Percentiles rank a stretch among this genome's conserved stretches.
These are phyloP conservation scores for Spilogale gracilis DNA, from an alignment of 2,113 vertebrate species.

Conservation along the genomic window DNA sequence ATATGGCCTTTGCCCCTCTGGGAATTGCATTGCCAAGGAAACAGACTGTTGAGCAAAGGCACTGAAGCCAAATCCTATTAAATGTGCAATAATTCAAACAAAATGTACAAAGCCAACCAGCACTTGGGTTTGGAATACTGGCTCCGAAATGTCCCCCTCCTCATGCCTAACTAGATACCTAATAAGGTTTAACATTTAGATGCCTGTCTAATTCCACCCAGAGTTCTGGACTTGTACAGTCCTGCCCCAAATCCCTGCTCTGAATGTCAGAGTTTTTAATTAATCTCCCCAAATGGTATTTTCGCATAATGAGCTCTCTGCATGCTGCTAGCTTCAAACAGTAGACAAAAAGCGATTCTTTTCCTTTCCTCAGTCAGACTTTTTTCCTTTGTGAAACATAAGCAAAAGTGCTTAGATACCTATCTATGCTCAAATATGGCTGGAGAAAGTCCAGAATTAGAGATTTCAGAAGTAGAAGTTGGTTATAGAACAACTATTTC, in stretches of 20 bases:
- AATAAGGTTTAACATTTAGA: constrained; percentile 62
- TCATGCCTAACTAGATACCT: constrained; percentile 56
- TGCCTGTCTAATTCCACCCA: constrained; percentile 61
- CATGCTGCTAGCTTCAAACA: constrained; percentile 33
- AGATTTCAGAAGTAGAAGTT: neutral
- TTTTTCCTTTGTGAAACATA: constrained; percentile 41
- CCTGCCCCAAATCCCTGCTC: constrained; percentile 77
- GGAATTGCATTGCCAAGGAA: constrained; percentile 78
- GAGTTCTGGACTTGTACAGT: constrained; percentile 69
- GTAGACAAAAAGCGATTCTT: constrained; percentile 23
- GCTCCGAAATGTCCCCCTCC: constrained; percentile 13
- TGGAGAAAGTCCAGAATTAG: neutral
- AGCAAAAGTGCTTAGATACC: neutral
- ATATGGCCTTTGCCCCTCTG: constrained; percentile 67
- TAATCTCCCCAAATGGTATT: constrained; percentile 78
- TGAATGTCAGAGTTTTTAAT: constrained; percentile 72
- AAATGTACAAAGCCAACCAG: constrained; percentile 70
- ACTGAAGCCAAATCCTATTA: constrained; percentile 80
- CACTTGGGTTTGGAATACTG: constrained; percentile 59
- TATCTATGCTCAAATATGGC: neutral
- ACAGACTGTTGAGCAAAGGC: constrained; percentile 68
- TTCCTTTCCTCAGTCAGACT: constrained; percentile 6
- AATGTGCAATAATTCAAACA: constrained; percentile 73
- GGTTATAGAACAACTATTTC: neutral
- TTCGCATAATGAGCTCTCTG: constrained; percentile 69